Evolutionary conservation across 2,888 invertebrate genomes (phyloP), one percentile per base, ranked within the genome.

Genomic region (Geotrupes spiniger): DNA sequence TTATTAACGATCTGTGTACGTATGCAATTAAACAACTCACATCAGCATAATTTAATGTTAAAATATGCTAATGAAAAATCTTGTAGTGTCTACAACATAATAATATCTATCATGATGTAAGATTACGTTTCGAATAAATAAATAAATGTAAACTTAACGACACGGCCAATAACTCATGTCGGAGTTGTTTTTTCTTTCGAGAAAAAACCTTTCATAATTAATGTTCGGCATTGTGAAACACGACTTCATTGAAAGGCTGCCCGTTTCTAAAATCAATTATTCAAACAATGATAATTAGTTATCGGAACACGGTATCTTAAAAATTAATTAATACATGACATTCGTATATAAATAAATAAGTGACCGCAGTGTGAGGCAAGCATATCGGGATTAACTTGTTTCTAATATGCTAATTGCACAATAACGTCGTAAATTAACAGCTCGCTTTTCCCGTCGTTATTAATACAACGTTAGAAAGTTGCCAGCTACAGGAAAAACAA

Each of bases 271-370:
- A 49, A 46, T 50, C 45, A 46, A 50, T 50, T 50, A 50, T 42
- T 45, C 49, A 46, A 40, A 50, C 49, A 50, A 50, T 41, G 38
- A 41, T 46, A 50, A 50, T 50, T 50, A 50, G 45, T 46, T 46
- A 50, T 50, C 49, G 45, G 26, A 17, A 41, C 11, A 36, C 26
- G 40, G 45, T 50, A 50, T 50, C 49, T 50, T 21, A 50, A 49
- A 50, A 50, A 46, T 46, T 50, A 50, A 50, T 50, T 50, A 50
- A 50, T 46, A 46, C 49, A 42, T 46, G 45, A 50, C 49, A 50
- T 46, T 41, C 37, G 21, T 21, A 21, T 21, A 21, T 21, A 42
- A 40, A 50, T 46, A 46, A 50, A 50, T 50, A 46, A 44, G 33
- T 25, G 33, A 38, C 6, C 21, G 21, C 43, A 15, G 33, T 26